A percentile compares a stretch with the other conserved stretches of the same genome.
phyloP scores from a whole-genome alignment of 2,888 invertebrate species.

The Tryphoninae sp. region DNA sequence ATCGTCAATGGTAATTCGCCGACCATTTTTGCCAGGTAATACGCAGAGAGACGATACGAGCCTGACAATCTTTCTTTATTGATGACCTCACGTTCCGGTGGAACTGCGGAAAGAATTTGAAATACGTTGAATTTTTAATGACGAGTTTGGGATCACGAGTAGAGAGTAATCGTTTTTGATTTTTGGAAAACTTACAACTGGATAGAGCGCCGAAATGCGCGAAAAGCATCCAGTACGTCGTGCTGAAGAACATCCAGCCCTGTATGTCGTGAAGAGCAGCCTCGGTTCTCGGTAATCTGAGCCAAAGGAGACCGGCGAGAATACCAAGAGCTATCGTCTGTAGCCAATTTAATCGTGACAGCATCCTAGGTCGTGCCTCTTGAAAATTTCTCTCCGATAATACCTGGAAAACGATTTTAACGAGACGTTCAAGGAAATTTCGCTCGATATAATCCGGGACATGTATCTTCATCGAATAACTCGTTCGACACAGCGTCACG shows the following conservation, averaged over 20 bases:
- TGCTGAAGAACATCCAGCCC: conserved; percentile 93
- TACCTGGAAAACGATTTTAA: conserved; percentile 80
- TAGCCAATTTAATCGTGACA: conserved; percentile 89
- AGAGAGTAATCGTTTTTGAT: neutral
- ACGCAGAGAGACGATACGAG: conserved; percentile 90
- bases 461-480: no score
- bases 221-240: conserved; percentile 92
- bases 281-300: conserved; percentile 89
- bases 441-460: no score
- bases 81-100: conserved; percentile 90
- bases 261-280: conserved; percentile 89
- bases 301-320: conserved; percentile 90
- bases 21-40: conserved; percentile 91
- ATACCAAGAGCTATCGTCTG: conserved; percentile 88
- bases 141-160: neutral
- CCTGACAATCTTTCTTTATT: conserved; percentile 91
- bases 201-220: conserved; percentile 90
- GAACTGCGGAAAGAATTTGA: conserved; percentile 83
- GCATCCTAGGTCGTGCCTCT: conserved; percentile 88
- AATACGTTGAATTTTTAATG: neutral
- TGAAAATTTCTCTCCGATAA: conserved; percentile 89
- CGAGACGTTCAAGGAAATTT: no score
- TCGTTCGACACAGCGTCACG: no score
- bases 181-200: conserved; percentile 85
- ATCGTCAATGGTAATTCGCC: conserved; percentile 90